phyloP scores from a whole-genome alignment of 2,113 vertebrate species.

The Mormyrus iriodes region DNA sequence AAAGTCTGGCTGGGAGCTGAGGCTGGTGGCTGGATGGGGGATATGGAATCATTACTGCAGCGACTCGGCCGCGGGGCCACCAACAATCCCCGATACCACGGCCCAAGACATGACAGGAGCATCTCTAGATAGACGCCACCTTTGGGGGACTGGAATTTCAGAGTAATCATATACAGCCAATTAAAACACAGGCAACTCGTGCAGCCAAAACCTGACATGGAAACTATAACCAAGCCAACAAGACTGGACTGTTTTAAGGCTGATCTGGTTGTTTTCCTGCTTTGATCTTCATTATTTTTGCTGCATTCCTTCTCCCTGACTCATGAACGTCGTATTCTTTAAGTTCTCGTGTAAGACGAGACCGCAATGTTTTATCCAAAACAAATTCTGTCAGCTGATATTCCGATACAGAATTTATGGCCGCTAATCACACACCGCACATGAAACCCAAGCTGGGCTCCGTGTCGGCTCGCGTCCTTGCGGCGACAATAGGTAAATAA shows the following conservation, averaged over 20 bases:
- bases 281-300: not conserved
- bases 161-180: not conserved
- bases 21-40: conserved; percentile 55
- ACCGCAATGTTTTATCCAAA: conserved; percentile 14
- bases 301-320: not conserved
- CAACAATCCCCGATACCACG: not conserved
- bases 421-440: not conserved
- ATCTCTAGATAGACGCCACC: not conserved
- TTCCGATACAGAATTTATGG: not conserved
- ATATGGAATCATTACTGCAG: conserved; percentile 4
- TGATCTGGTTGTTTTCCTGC: not conserved
- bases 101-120: not conserved
- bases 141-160: not conserved
- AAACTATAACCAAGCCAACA: not conserved
- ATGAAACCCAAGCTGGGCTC: not conserved
- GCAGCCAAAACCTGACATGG: not conserved
- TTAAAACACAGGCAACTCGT: not conserved
- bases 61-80: not conserved
- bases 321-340: not conserved
- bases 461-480: not conserved
- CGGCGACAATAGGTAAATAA: not conserved
- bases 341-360: not conserved
- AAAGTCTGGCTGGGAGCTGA: conserved; percentile 64
- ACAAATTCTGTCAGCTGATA: conserved; percentile 16
- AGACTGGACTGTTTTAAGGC: not conserved